Evolutionary conservation across 1,140 invertebrate species (phyloP), one percentile per base, ranked within the genome.

Genomic region (Drosophila repleta): DNA sequence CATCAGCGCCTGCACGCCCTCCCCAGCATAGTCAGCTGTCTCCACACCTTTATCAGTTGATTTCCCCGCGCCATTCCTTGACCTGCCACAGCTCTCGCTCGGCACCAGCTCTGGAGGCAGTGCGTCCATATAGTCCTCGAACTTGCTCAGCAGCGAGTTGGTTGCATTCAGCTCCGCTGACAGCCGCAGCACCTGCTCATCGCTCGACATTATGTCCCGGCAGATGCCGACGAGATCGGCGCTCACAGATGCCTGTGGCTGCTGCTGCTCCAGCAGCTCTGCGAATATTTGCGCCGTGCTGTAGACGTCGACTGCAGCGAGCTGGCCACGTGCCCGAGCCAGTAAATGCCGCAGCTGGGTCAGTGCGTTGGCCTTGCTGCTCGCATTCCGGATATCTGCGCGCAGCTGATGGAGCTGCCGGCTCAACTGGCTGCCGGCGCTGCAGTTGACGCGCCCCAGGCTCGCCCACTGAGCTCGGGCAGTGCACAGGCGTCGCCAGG

Each of bases 161-260:
- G 90, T 91, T 1, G 90, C 75, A 66, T 91, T 91, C 0, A 83
- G 43, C 5, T 89, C 57, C 0, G 79, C 78, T 1, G 90, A 78
- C 10, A 76, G 20, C 0, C 64, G 71, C 4, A 91, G 53, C 2
- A 77, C 67, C 5, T 71, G 10, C 3, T 10, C 17, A 56, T 89
- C 76, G 3, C 55, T 79, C 15, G 72, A 18, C 90, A 91, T 91
- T 0, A 91, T 51, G 10, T 70, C 43, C 1, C 57, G 41, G 10
- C 76, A 89, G n/a, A 91, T 79, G 11, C 57, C 32, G 0, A 90
- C 24, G 15, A 90, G 26, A 29, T 75, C 61, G 0, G 32, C 13
- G 2, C 68, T 64, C 0, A 78, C 1, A 0, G 53, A 20, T 1
- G 69, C 43, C 39, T 15, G n/a, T 15, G 17, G 7, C 20, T 78